Base-by-base conservation (phyloP, 2,113 vertebrate genomes). In the Notothenia coriiceps region DNA sequence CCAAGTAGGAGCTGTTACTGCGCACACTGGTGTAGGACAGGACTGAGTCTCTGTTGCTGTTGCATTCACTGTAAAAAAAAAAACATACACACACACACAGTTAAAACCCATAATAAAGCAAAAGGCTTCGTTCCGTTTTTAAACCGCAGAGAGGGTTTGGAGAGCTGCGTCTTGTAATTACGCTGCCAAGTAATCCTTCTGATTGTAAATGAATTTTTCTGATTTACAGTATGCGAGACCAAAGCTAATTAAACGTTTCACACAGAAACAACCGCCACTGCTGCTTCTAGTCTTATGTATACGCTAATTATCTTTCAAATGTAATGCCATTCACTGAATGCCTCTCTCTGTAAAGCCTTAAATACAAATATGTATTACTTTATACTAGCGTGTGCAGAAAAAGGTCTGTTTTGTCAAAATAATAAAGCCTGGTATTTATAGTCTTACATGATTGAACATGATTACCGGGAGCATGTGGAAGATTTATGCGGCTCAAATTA, bases 41-140 rank as follows among this genome's bases (percentile, higher is more conserved):
- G 64, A 99, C 98, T 0, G 98, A 99, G 88, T 99, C 98, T 52
- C 98, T 94, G 91, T 99, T 99, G 83, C 98, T 99, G 95, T 99
- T 99, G 85, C 98, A 99, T 82, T 99, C 98, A 35, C 98, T 99
- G 82, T 54, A 80, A 92, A 57, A 50, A 74, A 11, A 15, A 55
- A 70, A 25, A 29, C 2, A 3, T 2, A 29, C 12, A 59, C 60
- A 84, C 59, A 65, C 5, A 12, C 43, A 66, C 18, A 66, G 35
- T 74, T 64, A 60, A 83, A 79, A 73, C 56, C 20, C 43, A 56
- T 73, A 29, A 52, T 20, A 70, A 70, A 79, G 55, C 57, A 68
- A 49, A 40, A 70, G 54, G 22, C 29, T 80, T 89, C 73, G 84
- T 76, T 91, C 49, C 18, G 2, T 57, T 76, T 63, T 67, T 20